phyloP scores from a whole-genome alignment of 2,888 invertebrate species.

The Rotaria socialis region DNA sequence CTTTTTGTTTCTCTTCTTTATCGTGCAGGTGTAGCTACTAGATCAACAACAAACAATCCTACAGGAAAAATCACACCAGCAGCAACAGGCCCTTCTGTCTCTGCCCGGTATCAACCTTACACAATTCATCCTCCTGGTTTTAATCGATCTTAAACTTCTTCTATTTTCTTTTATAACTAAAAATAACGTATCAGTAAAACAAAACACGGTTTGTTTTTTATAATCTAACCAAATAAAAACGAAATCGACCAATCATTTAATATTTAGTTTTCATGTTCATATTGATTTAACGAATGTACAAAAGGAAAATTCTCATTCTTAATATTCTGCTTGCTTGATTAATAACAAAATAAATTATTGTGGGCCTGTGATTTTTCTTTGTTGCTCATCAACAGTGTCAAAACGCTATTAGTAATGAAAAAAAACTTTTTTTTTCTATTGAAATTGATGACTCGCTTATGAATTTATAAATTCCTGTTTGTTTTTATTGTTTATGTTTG shows the following conservation, averaged over 20 bases:
- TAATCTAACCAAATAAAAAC: not conserved
- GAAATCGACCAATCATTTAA: not conserved
- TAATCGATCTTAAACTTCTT: not conserved
- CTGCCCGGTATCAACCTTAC: slow-evolving; percentile 19
- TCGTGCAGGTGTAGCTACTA: not conserved
- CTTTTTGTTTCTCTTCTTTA: slow-evolving; percentile 2
- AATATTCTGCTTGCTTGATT: too few species aligned
- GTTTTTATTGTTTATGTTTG: too few species aligned
- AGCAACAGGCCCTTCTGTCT: not conserved
- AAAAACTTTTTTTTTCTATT: too few species aligned
- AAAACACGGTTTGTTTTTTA: not conserved
- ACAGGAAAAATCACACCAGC: not conserved
- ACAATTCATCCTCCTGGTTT: not conserved
- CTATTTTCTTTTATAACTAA: not conserved
- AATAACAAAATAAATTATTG: too few species aligned
- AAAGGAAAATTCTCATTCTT: too few species aligned
- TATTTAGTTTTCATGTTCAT: not conserved
- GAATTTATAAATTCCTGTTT: too few species aligned
- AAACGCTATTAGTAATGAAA: not conserved
- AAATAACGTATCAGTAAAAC: not conserved
- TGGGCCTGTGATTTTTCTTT: too few species aligned
- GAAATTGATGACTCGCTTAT: too few species aligned
- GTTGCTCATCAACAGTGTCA: too few species aligned
- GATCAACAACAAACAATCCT: not conserved
- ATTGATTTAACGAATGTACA: not conserved